Conservation (phyloP, 1,140 invertebrate genomes). For the Conus ventricosus region DNA sequence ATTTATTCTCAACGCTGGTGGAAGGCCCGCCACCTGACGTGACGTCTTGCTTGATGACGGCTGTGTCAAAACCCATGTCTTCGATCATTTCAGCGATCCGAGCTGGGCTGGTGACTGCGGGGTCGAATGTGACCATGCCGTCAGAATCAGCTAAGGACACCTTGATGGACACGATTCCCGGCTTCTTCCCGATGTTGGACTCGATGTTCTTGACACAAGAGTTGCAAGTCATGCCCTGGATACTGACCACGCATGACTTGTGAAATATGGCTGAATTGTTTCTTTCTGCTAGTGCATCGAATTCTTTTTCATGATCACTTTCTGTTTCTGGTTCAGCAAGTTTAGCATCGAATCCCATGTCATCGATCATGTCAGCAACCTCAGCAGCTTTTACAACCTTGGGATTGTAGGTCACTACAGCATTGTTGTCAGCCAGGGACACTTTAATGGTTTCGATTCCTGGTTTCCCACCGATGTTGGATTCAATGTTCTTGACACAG, state of each 20-base stretch:
- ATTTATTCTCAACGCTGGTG: background rate
- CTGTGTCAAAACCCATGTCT: slow-evolving; percentile 72
- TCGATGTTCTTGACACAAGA: slow-evolving; percentile 75
- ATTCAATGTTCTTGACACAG: slow-evolving; percentile 74
- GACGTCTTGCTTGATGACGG: background rate
- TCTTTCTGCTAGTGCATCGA: slow-evolving; percentile 33
- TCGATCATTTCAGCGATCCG: slow-evolving; percentile 65
- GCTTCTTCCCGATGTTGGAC: slow-evolving; percentile 55
- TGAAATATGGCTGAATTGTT: background rate
- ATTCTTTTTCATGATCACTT: slow-evolving; percentile 38
- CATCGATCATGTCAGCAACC: slow-evolving; percentile 65
- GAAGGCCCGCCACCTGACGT: background rate
- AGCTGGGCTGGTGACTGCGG: slow-evolving; percentile 52
- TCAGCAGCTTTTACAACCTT: slow-evolving; percentile 52
- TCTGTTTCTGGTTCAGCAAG: slow-evolving; percentile 61
- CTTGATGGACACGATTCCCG: slow-evolving; percentile 66
- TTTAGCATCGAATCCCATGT: slow-evolving; percentile 73
- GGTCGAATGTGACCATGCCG: slow-evolving; percentile 68
- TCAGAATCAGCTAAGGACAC: slow-evolving; percentile 66
- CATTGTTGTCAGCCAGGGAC: slow-evolving; percentile 64
- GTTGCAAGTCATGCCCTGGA: slow-evolving; percentile 75
- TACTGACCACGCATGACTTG: slow-evolving; percentile 8
- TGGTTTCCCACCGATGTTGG: slow-evolving; percentile 52
- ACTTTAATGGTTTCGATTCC: slow-evolving; percentile 69
- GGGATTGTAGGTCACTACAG: slow-evolving; percentile 67